Evolutionary conservation across 2,797 vertebrate species (phyloP).

Genomic region (Chanos chanos): DNA sequence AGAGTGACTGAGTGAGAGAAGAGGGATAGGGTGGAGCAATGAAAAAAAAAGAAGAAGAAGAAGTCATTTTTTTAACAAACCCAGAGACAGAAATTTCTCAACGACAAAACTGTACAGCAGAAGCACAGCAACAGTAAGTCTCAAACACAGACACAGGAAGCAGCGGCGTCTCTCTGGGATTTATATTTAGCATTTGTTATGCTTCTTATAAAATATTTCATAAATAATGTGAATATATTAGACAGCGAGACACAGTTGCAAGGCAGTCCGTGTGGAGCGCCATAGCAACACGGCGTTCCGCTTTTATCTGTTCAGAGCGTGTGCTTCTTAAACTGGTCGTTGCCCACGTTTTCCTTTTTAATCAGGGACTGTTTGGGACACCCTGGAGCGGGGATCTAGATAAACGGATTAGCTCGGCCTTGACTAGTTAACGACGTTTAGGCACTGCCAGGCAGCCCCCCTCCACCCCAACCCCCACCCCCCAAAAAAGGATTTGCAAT

Average conservation of each 20-base stretch:
- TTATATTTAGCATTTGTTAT: slow-evolving; percentile 80
- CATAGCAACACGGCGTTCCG: slow-evolving; percentile 78
- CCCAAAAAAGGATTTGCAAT: slow-evolving; percentile 65
- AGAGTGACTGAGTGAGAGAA: slow-evolving; percentile 34
- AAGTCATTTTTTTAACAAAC: slow-evolving; percentile 71
- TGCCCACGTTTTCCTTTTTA: slow-evolving; percentile 78
- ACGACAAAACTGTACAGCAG: slow-evolving; percentile 52
- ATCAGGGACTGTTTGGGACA: slow-evolving; percentile 78
- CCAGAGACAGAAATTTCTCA: slow-evolving; percentile 57
- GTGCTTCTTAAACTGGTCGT: slow-evolving; percentile 75
- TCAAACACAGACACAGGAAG: slow-evolving; percentile 11
- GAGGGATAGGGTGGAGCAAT: slow-evolving; percentile 43
- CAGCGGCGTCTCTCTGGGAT: slow-evolving; percentile 67
- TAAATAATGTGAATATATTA: slow-evolving; percentile 80
- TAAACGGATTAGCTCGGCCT: slow-evolving; percentile 82
- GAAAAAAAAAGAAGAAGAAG: too few species aligned
- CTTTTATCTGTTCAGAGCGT: slow-evolving; percentile 76
- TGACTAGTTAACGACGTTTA: slow-evolving; percentile 77
- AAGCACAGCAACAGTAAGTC: slow-evolving; percentile 1
- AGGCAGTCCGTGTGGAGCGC: slow-evolving; percentile 73
- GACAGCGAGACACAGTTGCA: slow-evolving; percentile 62
- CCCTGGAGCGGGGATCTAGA: slow-evolving; percentile 80
- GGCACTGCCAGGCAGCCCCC: slow-evolving; percentile 72
- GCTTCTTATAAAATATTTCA: slow-evolving; percentile 80
- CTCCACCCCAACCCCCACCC: background rate